These are phyloP conservation scores for Papilio glaucus DNA, from an alignment of 1,140 invertebrate species.

Conservation along the genomic window DNA sequence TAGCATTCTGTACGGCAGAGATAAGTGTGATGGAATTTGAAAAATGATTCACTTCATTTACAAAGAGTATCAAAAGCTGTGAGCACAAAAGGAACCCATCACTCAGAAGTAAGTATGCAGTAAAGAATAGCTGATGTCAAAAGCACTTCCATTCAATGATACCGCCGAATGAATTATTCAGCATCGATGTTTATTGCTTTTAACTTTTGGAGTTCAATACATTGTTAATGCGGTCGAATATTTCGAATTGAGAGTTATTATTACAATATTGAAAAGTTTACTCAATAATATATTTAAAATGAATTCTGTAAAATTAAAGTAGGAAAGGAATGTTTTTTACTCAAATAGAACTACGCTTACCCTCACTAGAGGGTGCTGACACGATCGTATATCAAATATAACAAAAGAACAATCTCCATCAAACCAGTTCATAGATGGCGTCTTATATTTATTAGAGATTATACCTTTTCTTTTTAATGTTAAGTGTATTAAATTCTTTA, in stretches of 20 bases:
- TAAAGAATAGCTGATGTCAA: conserved; percentile 61
- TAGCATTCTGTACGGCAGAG: background rate
- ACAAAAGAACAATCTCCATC: background rate
- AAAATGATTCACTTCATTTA: conserved; percentile 51
- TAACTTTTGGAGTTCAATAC: conserved; percentile 29
- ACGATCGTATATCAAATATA: background rate
- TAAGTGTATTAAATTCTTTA: no score
- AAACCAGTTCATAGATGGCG: background rate
- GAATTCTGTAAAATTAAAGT: no score
- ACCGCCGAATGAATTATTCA: conserved; percentile 66
- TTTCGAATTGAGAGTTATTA: background rate
- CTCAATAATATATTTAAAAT: background rate
- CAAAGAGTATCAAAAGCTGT: conserved; percentile 52
- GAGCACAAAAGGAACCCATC: conserved; percentile 57
- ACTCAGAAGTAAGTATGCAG: conserved; percentile 58
- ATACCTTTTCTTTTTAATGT: no score
- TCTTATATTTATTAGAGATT: background rate
- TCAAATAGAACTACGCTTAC: no score
- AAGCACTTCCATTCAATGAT: conserved; percentile 55
- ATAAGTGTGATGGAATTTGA: conserved; percentile 43
- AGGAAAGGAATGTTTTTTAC: no score
- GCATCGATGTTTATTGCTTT: conserved; percentile 46
- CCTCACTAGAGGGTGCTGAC: background rate
- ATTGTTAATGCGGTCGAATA: conserved; percentile 25
- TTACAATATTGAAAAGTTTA: conserved; percentile 1